Conservation (phyloP, 2,797 vertebrate genomes). For the Cryptoprocta ferox region DNA sequence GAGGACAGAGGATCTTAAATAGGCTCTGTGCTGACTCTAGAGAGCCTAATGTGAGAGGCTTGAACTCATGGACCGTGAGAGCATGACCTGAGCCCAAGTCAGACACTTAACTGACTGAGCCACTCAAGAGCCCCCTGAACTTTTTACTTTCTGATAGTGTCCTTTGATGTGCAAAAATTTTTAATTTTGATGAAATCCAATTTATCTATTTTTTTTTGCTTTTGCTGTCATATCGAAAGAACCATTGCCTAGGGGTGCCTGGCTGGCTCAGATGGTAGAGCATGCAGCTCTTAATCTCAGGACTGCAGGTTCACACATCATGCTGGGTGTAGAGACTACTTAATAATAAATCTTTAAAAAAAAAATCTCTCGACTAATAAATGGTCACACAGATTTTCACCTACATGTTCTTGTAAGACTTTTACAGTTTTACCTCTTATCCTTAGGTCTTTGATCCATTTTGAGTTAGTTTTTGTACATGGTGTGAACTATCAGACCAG, state of each 20-base stretch:
- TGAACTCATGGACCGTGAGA: too few relatives aligned
- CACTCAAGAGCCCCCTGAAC: too few relatives aligned
- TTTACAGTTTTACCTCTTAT: neutral
- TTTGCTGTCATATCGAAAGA: neutral
- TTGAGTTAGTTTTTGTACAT: constrained; percentile 16
- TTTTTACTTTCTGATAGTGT: neutral
- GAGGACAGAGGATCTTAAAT: too few relatives aligned
- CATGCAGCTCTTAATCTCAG: neutral
- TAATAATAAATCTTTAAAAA: neutral
- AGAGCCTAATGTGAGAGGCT: too few relatives aligned
- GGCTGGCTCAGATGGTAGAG: neutral
- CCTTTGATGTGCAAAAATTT: neutral
- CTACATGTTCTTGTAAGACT: neutral
- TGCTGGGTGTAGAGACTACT: neutral
- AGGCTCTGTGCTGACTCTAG: too few relatives aligned
- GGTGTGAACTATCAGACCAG: neutral
- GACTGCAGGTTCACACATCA: neutral
- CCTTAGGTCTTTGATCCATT: neutral
- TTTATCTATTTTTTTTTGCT: neutral
- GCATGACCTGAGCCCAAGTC: too few relatives aligned
- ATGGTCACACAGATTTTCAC: neutral
- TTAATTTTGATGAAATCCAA: neutral
- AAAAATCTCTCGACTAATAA: neutral
- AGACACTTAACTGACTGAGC: too few relatives aligned
- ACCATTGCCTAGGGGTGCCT: neutral